These are phyloP conservation scores for Turdus rufiventris DNA, from an alignment of 2,113 vertebrate species.

Conservation along the genomic window DNA sequence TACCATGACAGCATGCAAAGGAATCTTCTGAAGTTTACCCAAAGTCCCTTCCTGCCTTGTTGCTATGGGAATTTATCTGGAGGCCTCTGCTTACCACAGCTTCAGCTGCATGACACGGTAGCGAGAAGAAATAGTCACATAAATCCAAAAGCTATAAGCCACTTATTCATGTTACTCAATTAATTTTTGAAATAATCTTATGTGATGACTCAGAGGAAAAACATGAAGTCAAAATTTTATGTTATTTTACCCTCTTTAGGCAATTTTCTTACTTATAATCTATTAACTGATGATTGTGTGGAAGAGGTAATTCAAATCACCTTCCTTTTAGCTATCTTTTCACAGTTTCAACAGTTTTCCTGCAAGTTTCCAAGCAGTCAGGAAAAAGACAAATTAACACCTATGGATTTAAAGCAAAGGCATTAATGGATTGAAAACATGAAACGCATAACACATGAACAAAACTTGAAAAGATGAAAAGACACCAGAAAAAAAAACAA, in stretches of 20 bases:
- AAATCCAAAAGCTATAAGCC: not conserved
- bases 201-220: not conserved
- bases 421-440: not conserved
- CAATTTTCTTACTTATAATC: not conserved
- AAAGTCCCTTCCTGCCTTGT: not conserved
- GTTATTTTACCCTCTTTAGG: not conserved
- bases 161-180: not conserved
- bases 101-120: not conserved
- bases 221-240: not conserved
- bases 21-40: not conserved
- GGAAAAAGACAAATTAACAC: not conserved
- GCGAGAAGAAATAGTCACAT: not conserved
- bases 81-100: not conserved
- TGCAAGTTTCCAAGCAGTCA: not conserved
- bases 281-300: not conserved
- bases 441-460: not conserved
- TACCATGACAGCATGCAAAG: not conserved
- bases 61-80: not conserved
- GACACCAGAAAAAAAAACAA: accelerated
- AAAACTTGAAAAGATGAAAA: not conserved
- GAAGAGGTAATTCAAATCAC: not conserved
- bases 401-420: not conserved
- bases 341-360: not conserved
- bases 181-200: not conserved
- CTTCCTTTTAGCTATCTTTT: not conserved